Base-by-base conservation (phyloP, 2,797 vertebrate species). In the Syngnathus acus region DNA sequence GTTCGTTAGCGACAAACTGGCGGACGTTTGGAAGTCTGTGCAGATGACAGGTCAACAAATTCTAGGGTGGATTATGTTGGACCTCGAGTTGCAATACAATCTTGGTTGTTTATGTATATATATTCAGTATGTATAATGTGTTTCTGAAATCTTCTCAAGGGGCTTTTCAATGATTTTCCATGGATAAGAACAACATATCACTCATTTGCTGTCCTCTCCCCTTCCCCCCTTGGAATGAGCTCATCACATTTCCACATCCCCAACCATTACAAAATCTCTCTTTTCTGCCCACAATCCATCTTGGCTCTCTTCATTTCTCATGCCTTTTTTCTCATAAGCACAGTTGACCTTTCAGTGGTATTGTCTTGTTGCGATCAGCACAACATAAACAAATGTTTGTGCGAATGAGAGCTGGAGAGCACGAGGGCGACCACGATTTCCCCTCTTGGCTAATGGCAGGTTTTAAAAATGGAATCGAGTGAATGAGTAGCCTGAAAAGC, bases 391-490 rank as follows among this genome's bases (percentile, higher is more conserved):
- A 40, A 62, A 72, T 16, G 6, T 9, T 2, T 61, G 17, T 61
- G 19, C 38, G n/a, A 21, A 42, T 40, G n/a, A 13, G 59, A 16
- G 21, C 8, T 1, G 16, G 13, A 43, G 19, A 62, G 40, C 21
- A 38, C 0, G 53, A 65, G 58, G 26, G 66, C 67, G 80, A 76
- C 75, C 64, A 62, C 63, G 57, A 65, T 68, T 77, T 69, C 64
- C 64, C 66, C 60, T 71, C 71, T 76, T 72, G 68, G 51, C 60
- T 74, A 78, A 82, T 80, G 66, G 63, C 68, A 71, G 74, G 70
- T 74, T 83, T 78, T 76, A 81, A 80, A 80, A 68, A 70, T 40
- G 65, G 60, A 76, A 75, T 59, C 13, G 71, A 76, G 67, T 76
- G 50, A 67, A 72, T 72, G 69, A 73, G 66, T 38, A 48, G 71